These are phyloP conservation scores for Acanthosoma haemorrhoidale DNA, from an alignment of 2,888 invertebrate genomes.

Conservation along the genomic window DNA sequence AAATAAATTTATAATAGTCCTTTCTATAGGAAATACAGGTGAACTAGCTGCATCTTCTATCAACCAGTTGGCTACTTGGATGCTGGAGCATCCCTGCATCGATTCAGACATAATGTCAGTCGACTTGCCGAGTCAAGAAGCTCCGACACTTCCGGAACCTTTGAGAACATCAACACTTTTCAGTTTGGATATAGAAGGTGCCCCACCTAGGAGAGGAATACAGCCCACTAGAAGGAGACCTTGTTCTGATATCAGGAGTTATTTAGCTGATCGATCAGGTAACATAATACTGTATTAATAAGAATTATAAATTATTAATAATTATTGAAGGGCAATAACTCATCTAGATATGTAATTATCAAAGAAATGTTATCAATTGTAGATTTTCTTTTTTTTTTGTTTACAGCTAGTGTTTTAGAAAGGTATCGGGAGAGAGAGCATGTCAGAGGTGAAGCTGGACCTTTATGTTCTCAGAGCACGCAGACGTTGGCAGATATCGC, in stretches of 20 bases:
- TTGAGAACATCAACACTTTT: background rate
- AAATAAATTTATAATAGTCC: background rate
- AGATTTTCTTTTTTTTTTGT: background rate
- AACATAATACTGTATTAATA: too few relatives aligned
- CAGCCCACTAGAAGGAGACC: constrained; percentile 40
- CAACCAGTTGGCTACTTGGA: constrained; percentile 58
- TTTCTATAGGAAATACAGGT: constrained; percentile 45
- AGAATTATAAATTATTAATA: too few relatives aligned
- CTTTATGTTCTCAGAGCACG: constrained; percentile 44
- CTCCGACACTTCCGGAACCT: constrained; percentile 3
- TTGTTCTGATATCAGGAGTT: constrained; percentile 45
- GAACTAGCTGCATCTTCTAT: constrained; percentile 47
- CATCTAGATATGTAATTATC: too few relatives aligned
- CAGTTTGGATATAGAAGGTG: constrained; percentile 25
- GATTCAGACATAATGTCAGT: constrained; percentile 42
- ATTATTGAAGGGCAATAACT: too few relatives aligned
- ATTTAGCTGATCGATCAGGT: constrained; percentile 43
- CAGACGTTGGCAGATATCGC: constrained; percentile 38
- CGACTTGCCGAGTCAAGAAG: background rate
- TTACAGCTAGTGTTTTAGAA: constrained; percentile 43
- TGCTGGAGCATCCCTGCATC: constrained; percentile 57
- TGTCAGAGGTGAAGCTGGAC: constrained; percentile 49
- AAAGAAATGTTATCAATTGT: too few relatives aligned
- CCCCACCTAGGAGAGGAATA: constrained; percentile 27
- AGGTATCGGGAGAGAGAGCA: constrained; percentile 45